A percentile compares a stretch with the other conserved stretches of the same genome.
These are phyloP conservation scores for Leucoptera coffeella DNA, from an alignment of 2,888 invertebrate genomes.

Conservation along the genomic window DNA sequence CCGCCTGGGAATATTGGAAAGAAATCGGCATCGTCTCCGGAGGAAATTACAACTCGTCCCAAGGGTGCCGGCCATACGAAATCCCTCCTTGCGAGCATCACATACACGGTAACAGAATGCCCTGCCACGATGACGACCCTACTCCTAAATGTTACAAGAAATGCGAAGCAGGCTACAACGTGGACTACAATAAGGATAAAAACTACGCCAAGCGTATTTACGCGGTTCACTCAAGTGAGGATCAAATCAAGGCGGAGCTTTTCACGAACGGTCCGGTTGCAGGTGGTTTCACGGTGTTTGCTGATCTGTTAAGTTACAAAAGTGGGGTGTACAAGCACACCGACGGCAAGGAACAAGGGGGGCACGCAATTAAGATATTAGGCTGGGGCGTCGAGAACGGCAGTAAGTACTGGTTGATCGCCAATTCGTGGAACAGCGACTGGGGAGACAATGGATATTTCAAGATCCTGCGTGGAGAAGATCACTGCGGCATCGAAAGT, in stretches of 20 bases:
- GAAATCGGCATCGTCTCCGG: constrained; percentile 82
- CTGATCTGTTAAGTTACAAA: constrained; percentile 79
- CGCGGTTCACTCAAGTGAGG: constrained; percentile 52
- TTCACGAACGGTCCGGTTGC: constrained; percentile 84
- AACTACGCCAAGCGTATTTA: constrained; percentile 65
- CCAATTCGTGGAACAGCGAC: constrained; percentile 90
- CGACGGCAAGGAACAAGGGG: constrained; percentile 67
- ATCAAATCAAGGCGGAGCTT: constrained; percentile 76
- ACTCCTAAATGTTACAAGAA: constrained; percentile 74
- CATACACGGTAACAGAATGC: constrained; percentile 67
- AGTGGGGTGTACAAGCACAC: constrained; percentile 65
- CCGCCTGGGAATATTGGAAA: constrained; percentile 87
- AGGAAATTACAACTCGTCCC: constrained; percentile 67
- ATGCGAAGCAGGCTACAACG: constrained; percentile 63
- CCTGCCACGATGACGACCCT: constrained; percentile 59
- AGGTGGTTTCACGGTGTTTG: constrained; percentile 81
- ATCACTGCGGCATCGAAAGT: constrained; percentile 72
- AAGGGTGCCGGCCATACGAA: constrained; percentile 84
- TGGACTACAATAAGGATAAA: constrained; percentile 67
- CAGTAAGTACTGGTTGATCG: constrained; percentile 82
- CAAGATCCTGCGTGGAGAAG: constrained; percentile 75
- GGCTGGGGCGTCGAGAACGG: constrained; percentile 81
- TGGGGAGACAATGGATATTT: constrained; percentile 89
- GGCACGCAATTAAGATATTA: constrained; percentile 81
- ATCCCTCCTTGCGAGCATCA: constrained; percentile 83